Evolutionary conservation across 92 coral and sea anemone species (phyloP).

Genomic region (Palythoa grandiflora): DNA sequence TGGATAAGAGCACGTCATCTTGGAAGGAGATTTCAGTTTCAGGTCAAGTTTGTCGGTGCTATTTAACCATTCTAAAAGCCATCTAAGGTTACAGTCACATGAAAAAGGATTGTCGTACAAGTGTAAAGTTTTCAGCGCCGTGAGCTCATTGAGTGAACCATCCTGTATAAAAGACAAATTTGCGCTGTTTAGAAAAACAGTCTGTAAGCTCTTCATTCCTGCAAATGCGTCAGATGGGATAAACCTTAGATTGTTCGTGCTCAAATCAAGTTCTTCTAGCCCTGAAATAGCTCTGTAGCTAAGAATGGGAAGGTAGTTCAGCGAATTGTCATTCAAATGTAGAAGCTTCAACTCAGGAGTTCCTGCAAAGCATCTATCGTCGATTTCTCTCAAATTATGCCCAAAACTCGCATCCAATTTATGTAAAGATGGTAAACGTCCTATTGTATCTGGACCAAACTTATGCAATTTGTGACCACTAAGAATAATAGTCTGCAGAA

Average conservation of each 20-base stretch:
- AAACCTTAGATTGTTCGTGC: conserved; percentile 58
- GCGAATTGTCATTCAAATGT: conserved; percentile 40
- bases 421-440: conserved; percentile 74
- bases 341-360: conserved; percentile 39
- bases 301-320: conserved; percentile 38
- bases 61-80: conserved; percentile 66
- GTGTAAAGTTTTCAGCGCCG: conserved; percentile 32
- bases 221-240: conserved; percentile 54
- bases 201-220: conserved; percentile 34
- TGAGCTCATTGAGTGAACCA: conserved; percentile 40
- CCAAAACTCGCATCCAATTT: conserved; percentile 52
- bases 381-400: not conserved
- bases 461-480: conserved; percentile 47
- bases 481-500: conserved; percentile 51
- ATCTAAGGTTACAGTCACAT: conserved; percentile 64
- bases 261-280: conserved; percentile 57
- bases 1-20: conserved; percentile 13
- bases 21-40: conserved; percentile 4
- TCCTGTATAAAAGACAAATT: conserved; percentile 62
- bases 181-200: conserved; percentile 59
- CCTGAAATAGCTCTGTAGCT: not conserved
- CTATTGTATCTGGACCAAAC: conserved; percentile 55
- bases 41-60: not conserved
- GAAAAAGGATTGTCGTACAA: conserved; percentile 55
- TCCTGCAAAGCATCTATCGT: conserved; percentile 40